phyloP scores from a whole-genome alignment of 2,113 vertebrate genomes.

The Phylloscopus whistleri region DNA sequence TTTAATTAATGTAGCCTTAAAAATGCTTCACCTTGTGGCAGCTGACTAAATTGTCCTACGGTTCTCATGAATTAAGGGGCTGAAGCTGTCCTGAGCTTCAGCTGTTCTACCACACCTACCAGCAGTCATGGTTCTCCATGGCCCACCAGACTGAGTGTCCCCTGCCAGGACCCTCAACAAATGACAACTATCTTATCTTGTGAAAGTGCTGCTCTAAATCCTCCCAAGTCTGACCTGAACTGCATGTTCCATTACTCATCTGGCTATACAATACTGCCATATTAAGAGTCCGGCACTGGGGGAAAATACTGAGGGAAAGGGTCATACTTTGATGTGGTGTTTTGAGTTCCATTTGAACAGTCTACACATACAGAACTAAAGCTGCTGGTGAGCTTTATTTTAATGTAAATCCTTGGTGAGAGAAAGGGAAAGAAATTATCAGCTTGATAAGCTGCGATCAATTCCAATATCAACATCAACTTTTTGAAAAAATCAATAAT shows the following conservation, averaged over 20 bases:
- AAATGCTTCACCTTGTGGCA: not conserved
- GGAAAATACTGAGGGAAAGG: not conserved
- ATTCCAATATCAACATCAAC: not conserved
- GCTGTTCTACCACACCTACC: not conserved
- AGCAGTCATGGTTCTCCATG: not conserved
- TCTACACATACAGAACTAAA: not conserved
- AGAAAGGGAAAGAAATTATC: not conserved
- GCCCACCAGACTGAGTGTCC: not conserved
- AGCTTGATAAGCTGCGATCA: not conserved
- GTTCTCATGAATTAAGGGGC: not conserved
- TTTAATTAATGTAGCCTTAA: not conserved
- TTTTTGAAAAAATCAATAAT: constrained; percentile 20
- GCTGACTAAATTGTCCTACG: not conserved
- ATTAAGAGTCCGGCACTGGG: not conserved
- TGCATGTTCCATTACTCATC: not conserved
- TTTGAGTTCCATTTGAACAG: not conserved
- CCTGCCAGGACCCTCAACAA: fast-evolving
- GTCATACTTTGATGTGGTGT: not conserved
- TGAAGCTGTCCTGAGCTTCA: not conserved
- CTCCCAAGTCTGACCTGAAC: not conserved
- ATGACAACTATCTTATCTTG: not conserved
- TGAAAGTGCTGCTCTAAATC: not conserved
- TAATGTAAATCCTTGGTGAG: not conserved
- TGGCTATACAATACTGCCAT: not conserved
- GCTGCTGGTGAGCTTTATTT: not conserved